phyloP scores from a whole-genome alignment of 2,888 invertebrate species.

The Calameuta pallipes region DNA sequence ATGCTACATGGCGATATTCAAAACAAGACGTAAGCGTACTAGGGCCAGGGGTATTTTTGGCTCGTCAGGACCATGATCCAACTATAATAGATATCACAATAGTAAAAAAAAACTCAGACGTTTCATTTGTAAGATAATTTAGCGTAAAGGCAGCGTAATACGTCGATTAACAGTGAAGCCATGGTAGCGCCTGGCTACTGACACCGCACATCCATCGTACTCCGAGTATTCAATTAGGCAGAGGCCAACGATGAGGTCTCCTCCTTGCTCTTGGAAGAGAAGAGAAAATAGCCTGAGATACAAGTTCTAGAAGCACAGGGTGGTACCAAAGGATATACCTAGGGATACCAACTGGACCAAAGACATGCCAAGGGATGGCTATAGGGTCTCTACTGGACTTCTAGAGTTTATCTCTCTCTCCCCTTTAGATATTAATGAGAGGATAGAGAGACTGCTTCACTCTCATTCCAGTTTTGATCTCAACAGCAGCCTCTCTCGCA shows the following conservation, averaged over 20 bases:
- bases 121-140: conserved; percentile 38
- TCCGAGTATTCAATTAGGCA: conserved; percentile 57
- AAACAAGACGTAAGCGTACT: too few species aligned
- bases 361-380: background rate
- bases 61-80: background rate
- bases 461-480: conserved; percentile 32
- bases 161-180: conserved; percentile 43
- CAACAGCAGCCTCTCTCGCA: conserved; percentile 36
- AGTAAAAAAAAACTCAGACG: background rate
- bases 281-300: background rate
- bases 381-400: conserved; percentile 25
- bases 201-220: conserved; percentile 56
- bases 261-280: background rate
- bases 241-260: background rate
- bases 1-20: too few species aligned
- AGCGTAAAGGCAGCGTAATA: conserved; percentile 46
- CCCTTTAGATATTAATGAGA: conserved; percentile 47
- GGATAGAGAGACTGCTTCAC: conserved; percentile 21
- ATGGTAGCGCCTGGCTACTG: conserved; percentile 39
- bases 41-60: too few species aligned
- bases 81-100: background rate
- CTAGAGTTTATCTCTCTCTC: conserved; percentile 34
- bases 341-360: background rate
- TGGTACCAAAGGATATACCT: background rate
- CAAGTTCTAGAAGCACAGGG: background rate